Percentiles rank a stretch among this genome's conserved stretches.
These are phyloP conservation scores for Drosophila nigricruria DNA, from an alignment of 2,888 invertebrate genomes.

Conservation along the genomic window DNA sequence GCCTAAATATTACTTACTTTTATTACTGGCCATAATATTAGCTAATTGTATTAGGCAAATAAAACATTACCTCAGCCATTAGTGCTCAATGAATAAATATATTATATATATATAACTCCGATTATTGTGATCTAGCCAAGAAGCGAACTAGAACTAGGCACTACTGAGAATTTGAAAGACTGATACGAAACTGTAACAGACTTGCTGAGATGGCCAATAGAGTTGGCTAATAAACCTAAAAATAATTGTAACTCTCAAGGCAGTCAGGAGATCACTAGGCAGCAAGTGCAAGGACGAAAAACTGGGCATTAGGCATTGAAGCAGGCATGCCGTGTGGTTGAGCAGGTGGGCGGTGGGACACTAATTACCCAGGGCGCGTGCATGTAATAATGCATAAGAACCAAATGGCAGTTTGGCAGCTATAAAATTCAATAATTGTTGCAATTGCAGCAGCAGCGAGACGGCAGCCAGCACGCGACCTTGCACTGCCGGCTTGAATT, in stretches of 20 bases:
- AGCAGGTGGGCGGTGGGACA: constrained; percentile 41
- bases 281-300: constrained; percentile 12
- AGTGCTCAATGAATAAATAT: background rate
- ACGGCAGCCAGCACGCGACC: constrained; percentile 34
- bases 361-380: constrained; percentile 53
- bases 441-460: constrained; percentile 48
- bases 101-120: background rate
- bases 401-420: constrained; percentile 44
- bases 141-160: background rate
- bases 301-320: constrained; percentile 1
- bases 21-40: constrained; percentile 19
- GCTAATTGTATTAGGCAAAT: constrained; percentile 16
- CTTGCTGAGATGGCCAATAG: constrained; percentile 25
- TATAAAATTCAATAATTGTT: constrained; percentile 72
- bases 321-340: constrained; percentile 19
- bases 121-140: background rate
- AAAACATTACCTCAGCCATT: background rate
- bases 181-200: too few species aligned
- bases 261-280: constrained; percentile 8
- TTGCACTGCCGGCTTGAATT: constrained; percentile 32
- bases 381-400: constrained; percentile 71
- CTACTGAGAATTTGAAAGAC: background rate
- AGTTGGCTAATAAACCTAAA: constrained; percentile 17
- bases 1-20: constrained; percentile 17
- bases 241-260: constrained; percentile 5